Evolutionary conservation across 1,140 invertebrate genomes (phyloP).

Genomic region (Frieseomelitta varia): DNA sequence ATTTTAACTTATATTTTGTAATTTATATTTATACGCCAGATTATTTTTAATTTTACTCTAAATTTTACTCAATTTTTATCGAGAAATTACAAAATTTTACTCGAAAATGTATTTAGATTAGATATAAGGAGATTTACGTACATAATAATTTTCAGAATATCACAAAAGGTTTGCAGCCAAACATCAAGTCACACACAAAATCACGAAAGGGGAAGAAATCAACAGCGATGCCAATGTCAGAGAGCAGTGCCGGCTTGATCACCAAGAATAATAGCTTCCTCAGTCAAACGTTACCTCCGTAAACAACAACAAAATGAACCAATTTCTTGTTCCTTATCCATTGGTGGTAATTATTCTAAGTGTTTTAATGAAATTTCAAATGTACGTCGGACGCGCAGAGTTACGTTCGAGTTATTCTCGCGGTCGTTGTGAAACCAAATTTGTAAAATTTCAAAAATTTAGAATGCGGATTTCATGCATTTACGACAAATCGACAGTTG

Average conservation of each 20-base stretch:
- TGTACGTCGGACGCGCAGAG: not conserved
- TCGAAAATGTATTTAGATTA: not conserved
- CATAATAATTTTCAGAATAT: conserved; percentile 79
- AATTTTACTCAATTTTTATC: not conserved
- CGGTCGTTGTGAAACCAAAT: not conserved
- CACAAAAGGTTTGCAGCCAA: conserved; percentile 79
- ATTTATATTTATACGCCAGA: no score
- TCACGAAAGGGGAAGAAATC: conserved; percentile 79
- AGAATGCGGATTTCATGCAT: no score
- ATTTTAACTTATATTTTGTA: no score
- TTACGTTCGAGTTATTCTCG: not conserved
- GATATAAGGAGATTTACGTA: not conserved
- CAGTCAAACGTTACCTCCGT: conserved; percentile 72
- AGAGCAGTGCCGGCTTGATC: conserved; percentile 80
- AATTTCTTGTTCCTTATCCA: conserved; percentile 6
- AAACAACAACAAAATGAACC: not conserved
- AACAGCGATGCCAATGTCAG: conserved; percentile 80
- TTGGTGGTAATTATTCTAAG: conserved; percentile 58
- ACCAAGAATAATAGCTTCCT: conserved; percentile 79
- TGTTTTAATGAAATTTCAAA: conserved; percentile 34
- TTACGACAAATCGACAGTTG: no score
- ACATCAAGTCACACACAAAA: conserved; percentile 80
- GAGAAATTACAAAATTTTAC: no score
- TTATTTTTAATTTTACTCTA: no score
- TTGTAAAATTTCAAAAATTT: no score